Conservation (phyloP, 1,140 invertebrate genomes). For the Nephila pilipes region DNA sequence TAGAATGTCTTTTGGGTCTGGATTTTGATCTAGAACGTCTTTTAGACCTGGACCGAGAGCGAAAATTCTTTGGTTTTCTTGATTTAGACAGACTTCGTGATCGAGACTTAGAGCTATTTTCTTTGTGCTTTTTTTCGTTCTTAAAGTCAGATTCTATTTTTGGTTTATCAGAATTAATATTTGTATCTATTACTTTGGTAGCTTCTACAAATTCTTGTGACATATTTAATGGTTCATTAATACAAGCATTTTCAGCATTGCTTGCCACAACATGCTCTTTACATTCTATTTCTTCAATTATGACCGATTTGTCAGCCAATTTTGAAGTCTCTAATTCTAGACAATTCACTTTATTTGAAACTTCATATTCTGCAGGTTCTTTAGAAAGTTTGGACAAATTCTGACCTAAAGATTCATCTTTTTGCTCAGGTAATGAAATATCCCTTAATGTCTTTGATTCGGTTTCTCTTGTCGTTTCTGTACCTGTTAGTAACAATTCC, state of each 20-base stretch:
- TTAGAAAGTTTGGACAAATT: background rate
- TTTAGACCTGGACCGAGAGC: constrained; percentile 7
- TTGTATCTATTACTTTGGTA: background rate
- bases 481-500: constrained; percentile 24
- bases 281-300: background rate
- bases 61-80: background rate
- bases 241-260: background rate
- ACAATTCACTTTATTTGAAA: background rate
- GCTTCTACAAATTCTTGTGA: background rate
- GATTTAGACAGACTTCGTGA: constrained; percentile 1
- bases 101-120: background rate
- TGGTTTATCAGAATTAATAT: background rate
- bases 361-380: background rate
- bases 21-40: background rate
- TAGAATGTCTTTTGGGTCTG: background rate
- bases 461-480: background rate
- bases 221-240: background rate
- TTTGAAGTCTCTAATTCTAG: background rate
- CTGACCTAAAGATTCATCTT: background rate
- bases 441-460: background rate
- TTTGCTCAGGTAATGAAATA: background rate
- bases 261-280: background rate
- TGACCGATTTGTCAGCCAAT: background rate
- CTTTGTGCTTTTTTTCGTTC: background rate
- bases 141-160: background rate